Base-by-base conservation (phyloP, 2,888 invertebrate species). In the Epistrophe grossulariae region DNA sequence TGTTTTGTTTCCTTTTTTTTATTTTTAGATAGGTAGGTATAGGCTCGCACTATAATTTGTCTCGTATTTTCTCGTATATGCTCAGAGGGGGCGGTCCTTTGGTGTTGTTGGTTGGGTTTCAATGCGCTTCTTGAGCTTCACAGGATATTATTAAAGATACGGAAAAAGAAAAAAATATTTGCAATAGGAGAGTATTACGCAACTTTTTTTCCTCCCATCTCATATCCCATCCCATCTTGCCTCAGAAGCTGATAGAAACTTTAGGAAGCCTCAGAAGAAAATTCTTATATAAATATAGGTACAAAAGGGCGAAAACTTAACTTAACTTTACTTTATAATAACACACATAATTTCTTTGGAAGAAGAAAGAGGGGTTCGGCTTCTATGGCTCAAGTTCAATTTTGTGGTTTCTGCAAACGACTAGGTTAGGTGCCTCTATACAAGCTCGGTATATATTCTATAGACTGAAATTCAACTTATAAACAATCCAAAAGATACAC, bases 341-440 rank as follows among this genome's bases (percentile, higher is more conserved):
- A 70, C 40, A 55, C 40, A 55, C 70, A 55, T 70, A 55, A 55
- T 70, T 55, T 70, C 24, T 28, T 40, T 7, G 55, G 2, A 31
- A 31, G 35, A 9, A 24, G 24, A 4, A 38, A 13, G 15, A 9
- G 38, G 28, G 52, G 11, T 10, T 55, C 7, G 19, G n/a, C n/a
- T 38, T 4, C 10, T 19, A 28, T 40, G 38, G 52, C 68, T 66
- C 45, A 50, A 55, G 52, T 70, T 70, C 70, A 70, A 70, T 70
- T 70, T 70, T 70, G 70, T 70, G 70, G 70, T 70, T 70, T 70
- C 24, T 55, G 40, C 24, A 70, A 55, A 52, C 19, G 52, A 70
- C 52, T 28, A 13, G 7, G 19, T 10, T 1, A 57, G 24, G 24
- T 24, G 3, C 24, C 1, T 3, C 24, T 24, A 24, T 24, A n/a